Evolutionary conservation across 2,888 invertebrate genomes (phyloP).

Genomic region (Synanthedon myopaeformis): DNA sequence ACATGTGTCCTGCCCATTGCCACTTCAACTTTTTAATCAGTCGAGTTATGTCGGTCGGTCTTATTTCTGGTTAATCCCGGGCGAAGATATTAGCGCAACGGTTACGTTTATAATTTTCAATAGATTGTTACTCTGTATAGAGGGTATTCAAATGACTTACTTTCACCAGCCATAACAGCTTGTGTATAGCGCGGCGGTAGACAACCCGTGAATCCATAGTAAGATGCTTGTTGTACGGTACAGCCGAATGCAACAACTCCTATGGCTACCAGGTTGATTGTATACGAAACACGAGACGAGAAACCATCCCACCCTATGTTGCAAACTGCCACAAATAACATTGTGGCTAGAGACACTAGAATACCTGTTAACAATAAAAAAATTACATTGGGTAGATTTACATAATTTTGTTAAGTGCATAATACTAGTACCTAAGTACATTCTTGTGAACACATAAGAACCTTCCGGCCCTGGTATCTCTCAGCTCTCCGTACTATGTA

Average conservation of each 20-base stretch:
- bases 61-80: too few species aligned
- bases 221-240: constrained; percentile 94
- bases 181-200: constrained; percentile 90
- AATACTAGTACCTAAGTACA: background rate
- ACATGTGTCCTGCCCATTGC: too few species aligned
- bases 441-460: too few species aligned
- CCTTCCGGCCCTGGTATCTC: too few species aligned
- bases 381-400: background rate
- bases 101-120: too few species aligned
- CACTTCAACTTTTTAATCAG: too few species aligned
- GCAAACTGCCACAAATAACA: constrained; percentile 85
- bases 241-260: constrained; percentile 90
- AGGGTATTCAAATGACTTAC: constrained; percentile 58
- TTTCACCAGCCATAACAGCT: constrained; percentile 96
- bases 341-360: constrained; percentile 81
- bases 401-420: background rate
- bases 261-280: constrained; percentile 85
- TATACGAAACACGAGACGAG: constrained; percentile 81
- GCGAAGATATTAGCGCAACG: too few species aligned
- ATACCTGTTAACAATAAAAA: constrained; percentile 70
- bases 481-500: too few species aligned
- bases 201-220: constrained; percentile 94
- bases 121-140: too few species aligned
- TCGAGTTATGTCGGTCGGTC: too few species aligned
- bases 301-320: constrained; percentile 91